Evolutionary conservation across 2,113 vertebrate genomes (phyloP), one percentile per base, ranked within the genome.

Genomic region (Psettodes erumei): DNA sequence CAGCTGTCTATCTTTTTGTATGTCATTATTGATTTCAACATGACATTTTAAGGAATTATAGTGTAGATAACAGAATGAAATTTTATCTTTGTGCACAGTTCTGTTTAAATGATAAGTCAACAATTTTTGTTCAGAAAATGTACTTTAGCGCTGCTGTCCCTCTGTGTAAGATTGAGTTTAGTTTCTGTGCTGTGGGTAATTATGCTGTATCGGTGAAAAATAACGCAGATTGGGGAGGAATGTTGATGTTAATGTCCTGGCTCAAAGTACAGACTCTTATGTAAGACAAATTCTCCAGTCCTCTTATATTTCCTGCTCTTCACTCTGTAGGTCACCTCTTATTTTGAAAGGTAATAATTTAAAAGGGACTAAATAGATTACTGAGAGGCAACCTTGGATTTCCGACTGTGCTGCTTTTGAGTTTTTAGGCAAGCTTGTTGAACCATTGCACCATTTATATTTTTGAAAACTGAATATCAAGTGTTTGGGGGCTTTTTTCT

Each of bases 251-350:
- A 54, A 32, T 62, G 18, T 51, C 11, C 47, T 60, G 47, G 55
- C n/a, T 67, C 69, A 73, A 80, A 68, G 63, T 61, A 5, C 70
- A 79, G 43, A 58, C 13, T 23, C 13, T 67, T 67, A 54, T 55
- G 47, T 19, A 67, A 73, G 47, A 55, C 38, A 23, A 19, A 19
- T 11, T 37, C 16, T 32, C 38, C 45, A 23, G 35, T 38, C 35
- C 37, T 42, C 32, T 12, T 35, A 23, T 2, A 50, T 50, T 56
- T 30, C 3, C 21, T 33, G 35, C 35, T 23, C 13, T 25, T 19
- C 15, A 9, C 18, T 13, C 56, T 38, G 23, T 30, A 19, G 37
- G 27, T 33, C 18, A 55, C 16, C 5, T 38, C 2, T 25, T 55
- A 23, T 23, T 45, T 28, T 30, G 10, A 32, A 30, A 23, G 27